Evolutionary conservation across 92 coral and sea anemone species (phyloP), one percentile per base, ranked within the genome.

Genomic region (Montipora capitata): DNA sequence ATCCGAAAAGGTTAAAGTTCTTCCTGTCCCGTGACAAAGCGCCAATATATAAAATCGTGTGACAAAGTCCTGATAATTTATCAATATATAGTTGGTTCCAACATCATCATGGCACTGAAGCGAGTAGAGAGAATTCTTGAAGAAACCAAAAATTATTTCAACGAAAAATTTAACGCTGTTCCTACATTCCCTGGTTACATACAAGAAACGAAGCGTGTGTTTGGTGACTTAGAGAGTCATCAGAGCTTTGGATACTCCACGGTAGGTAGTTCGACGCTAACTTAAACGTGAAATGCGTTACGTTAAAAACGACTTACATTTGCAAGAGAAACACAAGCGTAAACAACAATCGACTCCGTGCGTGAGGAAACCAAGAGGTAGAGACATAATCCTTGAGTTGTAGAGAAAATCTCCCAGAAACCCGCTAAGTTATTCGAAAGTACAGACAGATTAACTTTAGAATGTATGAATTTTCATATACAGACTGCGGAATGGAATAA

Each of bases 91-190:
- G 38, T 39, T 7, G 8, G 9, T 12, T 38, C n/a, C 4, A 67
- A 9, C 43, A 67, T 3, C 40, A 67, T 1, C 11, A 67, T 67
- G 72, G 72, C 72, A 44, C 43, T 67, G 43, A 67, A 67, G 43
- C 40, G 40, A 67, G 72, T 38, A 0, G 12, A 67, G 11, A 67
- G 43, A 10, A 38, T 35, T 0, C 57, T 72, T 8, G 57, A 15
- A 13, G 57, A 43, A 72, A 51, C 76, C 27, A 72, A 72, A 17
- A 72, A 72, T 10, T 72, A 72, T 45, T 72, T 72, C 76, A 5
- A 0, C 48, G 76, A 43, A 9, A 72, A 72, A 72, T 72, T 72
- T 42, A 72, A 72, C 13, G 76, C 76, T 18, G 5, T 10, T 5
- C 76, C 76, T 2, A 43, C 41, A 72, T 72, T 72, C 45, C 51